Percentiles rank a stretch among this genome's conserved stretches.
Conservation (phyloP, 2,797 vertebrate genomes). For the Cynodonichthys magdalenae region DNA sequence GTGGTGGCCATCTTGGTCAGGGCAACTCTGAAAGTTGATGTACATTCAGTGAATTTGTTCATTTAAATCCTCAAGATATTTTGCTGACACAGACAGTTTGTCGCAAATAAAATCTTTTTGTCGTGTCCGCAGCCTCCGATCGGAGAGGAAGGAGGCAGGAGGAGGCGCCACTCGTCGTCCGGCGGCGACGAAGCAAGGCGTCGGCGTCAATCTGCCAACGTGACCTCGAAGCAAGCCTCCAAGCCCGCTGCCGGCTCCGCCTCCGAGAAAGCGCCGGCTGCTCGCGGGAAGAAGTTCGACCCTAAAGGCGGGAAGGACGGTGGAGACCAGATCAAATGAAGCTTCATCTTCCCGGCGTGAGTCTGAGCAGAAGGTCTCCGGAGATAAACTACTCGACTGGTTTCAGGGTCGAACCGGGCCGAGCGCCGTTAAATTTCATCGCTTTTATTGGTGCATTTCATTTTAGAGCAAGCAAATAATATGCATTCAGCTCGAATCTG, state of each 20-base stretch:
- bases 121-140: conserved; percentile 85
- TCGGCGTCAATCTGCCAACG: conserved; percentile 77
- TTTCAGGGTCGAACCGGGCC: conserved; percentile 34
- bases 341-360: conserved; percentile 4
- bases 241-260: conserved; percentile 51
- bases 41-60: too few species aligned
- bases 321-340: conserved; percentile 67
- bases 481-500: conserved; percentile 53
- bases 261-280: conserved; percentile 50
- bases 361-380: conserved; percentile 23
- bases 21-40: too few species aligned
- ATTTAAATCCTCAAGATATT: too few species aligned
- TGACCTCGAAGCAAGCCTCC: conserved; percentile 75
- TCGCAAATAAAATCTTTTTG: too few species aligned
- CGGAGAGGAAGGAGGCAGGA: conserved; percentile 86
- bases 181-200: conserved; percentile 80
- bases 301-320: conserved; percentile 62
- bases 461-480: conserved; percentile 55
- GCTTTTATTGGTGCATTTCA: conserved; percentile 71
- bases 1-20: too few species aligned
- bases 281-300: conserved; percentile 62
- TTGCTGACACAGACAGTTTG: too few species aligned
- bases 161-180: conserved; percentile 78
- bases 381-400: conserved; percentile 23
- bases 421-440: conserved; percentile 54